Percentiles rank a stretch among this genome's conserved stretches.
phyloP scores from a whole-genome alignment of 1,140 invertebrate species.

The Phymastichus coffea region DNA sequence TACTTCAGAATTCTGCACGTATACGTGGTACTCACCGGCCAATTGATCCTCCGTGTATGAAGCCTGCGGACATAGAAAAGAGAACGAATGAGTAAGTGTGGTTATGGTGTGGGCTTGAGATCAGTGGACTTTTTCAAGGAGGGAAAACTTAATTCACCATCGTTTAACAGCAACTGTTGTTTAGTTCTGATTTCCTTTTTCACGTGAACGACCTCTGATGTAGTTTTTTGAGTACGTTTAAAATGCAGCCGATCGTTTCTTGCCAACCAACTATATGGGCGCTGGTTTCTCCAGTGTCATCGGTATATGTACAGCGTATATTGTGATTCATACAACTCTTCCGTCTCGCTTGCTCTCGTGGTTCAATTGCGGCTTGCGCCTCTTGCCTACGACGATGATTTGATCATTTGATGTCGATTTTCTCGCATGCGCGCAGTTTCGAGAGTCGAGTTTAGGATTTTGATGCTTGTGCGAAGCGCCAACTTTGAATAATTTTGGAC shows the following conservation, averaged over 20 bases:
- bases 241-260: too few relatives aligned
- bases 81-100: neutral
- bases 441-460: neutral
- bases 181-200: neutral
- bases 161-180: neutral
- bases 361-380: neutral
- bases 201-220: neutral
- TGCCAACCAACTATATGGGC: neutral
- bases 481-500: neutral
- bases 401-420: neutral
- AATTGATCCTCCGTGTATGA: slow-evolving; percentile 88
- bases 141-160: neutral
- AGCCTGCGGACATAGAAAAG: slow-evolving; percentile 65
- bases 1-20: slow-evolving; percentile 37
- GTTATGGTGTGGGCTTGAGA: neutral
- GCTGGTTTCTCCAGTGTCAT: neutral
- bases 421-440: neutral
- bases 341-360: neutral
- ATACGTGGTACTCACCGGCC: slow-evolving; percentile 68
- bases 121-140: neutral
- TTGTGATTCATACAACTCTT: neutral
- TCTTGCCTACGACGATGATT: neutral
- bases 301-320: neutral
- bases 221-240: too few relatives aligned
- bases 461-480: neutral